phyloP scores from a whole-genome alignment of 1,140 invertebrate genomes.

The Delia radicum region DNA sequence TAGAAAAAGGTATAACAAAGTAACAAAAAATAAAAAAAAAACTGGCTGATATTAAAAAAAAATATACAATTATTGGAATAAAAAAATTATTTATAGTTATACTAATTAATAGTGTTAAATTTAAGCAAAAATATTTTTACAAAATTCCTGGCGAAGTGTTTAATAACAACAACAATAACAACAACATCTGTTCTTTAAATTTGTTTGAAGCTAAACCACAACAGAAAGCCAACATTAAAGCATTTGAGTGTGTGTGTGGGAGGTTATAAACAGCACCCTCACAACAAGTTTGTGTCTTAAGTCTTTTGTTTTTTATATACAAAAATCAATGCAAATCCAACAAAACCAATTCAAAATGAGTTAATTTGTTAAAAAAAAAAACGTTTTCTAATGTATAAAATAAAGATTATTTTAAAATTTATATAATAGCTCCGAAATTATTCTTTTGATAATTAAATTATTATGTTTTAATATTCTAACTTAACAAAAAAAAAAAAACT shows the following conservation, averaged over 20 bases:
- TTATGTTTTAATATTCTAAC: neutral
- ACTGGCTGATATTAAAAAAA: neutral
- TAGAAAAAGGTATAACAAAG: neutral
- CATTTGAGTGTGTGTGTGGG: neutral
- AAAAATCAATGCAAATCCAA: neutral
- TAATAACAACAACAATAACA: neutral
- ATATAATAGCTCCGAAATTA: neutral
- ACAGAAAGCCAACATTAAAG: neutral
- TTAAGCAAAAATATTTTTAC: no score
- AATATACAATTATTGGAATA: neutral
- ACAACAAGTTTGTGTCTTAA: constrained; percentile 7
- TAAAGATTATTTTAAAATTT: neutral
- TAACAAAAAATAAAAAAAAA: neutral
- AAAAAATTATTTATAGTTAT: neutral
- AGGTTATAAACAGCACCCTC: neutral
- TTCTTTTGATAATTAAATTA: no score
- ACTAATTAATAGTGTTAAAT: neutral
- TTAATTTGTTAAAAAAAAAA: neutral
- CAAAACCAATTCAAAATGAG: neutral
- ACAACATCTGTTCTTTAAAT: neutral
- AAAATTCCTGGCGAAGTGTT: neutral
- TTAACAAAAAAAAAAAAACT: neutral
- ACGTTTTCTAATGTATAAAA: no score
- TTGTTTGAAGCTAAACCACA: neutral
- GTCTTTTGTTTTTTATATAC: constrained; percentile 6